These are phyloP conservation scores for Timandra comae DNA, from an alignment of 2,888 invertebrate species.

Conservation along the genomic window DNA sequence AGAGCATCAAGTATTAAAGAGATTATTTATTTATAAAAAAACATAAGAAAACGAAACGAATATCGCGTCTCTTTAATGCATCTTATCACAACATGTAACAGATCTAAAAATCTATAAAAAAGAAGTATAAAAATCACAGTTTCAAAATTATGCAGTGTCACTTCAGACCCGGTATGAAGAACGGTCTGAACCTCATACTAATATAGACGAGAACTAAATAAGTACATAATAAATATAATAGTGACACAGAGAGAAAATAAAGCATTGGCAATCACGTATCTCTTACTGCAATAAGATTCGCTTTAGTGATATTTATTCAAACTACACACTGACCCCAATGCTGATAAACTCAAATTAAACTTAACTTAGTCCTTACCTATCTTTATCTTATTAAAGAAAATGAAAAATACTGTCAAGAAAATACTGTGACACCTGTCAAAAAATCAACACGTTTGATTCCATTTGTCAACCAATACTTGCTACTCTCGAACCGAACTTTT, in stretches of 20 bases:
- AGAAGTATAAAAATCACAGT: constrained; percentile 75
- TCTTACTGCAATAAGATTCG: constrained; percentile 12
- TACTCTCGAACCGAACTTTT: no score
- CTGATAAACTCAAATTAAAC: no score
- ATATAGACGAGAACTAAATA: constrained; percentile 62
- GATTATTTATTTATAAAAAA: constrained; percentile 20
- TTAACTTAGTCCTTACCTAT: no score
- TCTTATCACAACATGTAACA: constrained; percentile 71
- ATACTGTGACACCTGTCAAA: no score
- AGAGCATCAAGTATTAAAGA: constrained; percentile 37
- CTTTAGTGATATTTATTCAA: no score
- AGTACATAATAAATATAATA: constrained; percentile 66
- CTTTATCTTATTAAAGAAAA: no score
- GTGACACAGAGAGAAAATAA: constrained; percentile 70
- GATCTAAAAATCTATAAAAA: constrained; percentile 68
- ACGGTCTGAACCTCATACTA: constrained; percentile 54
- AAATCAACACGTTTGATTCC: no score
- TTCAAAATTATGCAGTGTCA: constrained; percentile 75
- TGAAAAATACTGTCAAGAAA: no score
- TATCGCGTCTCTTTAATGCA: constrained; percentile 30
- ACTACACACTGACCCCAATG: no score
- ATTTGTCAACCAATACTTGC: no score
- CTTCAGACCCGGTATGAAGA: constrained; percentile 68
- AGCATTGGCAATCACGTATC: constrained; percentile 64
- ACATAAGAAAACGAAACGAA: constrained; percentile 17